A percentile compares a stretch with the other conserved stretches of the same genome.
Conservation (phyloP, 92 coral and sea anemone species). For the Plumapathes pennacea region DNA sequence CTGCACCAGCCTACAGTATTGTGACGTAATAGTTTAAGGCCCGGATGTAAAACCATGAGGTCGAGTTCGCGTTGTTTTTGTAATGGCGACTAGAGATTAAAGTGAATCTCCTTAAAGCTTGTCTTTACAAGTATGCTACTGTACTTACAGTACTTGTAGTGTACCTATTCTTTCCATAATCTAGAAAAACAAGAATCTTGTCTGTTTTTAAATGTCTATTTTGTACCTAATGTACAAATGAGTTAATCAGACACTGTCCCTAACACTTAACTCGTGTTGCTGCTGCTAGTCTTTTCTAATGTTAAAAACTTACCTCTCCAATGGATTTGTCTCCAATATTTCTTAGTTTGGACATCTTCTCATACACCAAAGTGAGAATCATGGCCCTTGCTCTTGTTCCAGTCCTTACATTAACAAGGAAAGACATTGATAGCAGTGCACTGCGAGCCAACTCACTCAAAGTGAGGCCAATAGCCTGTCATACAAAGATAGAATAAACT, state of each 20-base stretch:
- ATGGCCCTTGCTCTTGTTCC: conserved; percentile 78
- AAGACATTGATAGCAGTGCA: conserved; percentile 68
- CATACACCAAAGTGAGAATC: conserved; percentile 76
- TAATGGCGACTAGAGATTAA: no score
- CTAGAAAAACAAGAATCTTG: no score
- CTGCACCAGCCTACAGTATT: no score
- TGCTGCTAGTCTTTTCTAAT: not conserved
- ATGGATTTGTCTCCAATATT: conserved; percentile 93
- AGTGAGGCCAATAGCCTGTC: conserved; percentile 73
- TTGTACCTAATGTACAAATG: not conserved
- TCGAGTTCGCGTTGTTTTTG: no score
- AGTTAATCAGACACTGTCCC: not conserved
- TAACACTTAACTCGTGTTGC: no score
- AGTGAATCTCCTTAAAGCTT: no score
- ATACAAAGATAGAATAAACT: not conserved
- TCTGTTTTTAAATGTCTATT: no score
- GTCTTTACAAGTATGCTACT: no score
- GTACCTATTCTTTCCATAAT: no score
- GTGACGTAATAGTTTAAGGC: no score
- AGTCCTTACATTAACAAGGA: conserved; percentile 80
- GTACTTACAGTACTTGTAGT: no score
- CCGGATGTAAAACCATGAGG: no score
- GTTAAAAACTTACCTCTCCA: conserved; percentile 67
- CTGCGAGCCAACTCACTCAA: conserved; percentile 64
- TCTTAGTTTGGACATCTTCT: conserved; percentile 73